These are phyloP conservation scores for Cryptus viduatorius DNA, from an alignment of 2,888 invertebrate species.

Conservation along the genomic window DNA sequence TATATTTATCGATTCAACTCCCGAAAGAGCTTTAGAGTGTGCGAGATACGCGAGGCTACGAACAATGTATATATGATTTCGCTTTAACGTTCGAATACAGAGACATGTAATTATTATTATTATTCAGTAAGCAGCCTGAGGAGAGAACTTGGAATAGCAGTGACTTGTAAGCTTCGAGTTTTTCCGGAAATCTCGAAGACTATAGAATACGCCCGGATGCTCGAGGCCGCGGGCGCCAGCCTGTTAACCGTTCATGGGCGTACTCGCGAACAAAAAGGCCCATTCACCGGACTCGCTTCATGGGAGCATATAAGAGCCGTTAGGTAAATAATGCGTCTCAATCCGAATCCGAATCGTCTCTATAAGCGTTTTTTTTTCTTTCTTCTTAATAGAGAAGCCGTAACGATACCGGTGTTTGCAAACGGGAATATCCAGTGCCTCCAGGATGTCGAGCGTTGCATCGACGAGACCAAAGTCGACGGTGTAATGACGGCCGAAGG, in stretches of 20 bases:
- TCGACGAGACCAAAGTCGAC: conserved; percentile 93
- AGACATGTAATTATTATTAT: too few species aligned
- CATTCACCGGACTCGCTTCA: conserved; percentile 96
- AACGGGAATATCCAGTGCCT: conserved; percentile 98
- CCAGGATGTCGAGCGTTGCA: conserved; percentile 94
- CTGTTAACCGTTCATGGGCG: conserved; percentile 98
- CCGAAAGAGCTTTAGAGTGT: too few species aligned
- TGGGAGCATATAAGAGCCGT: conserved; percentile 97
- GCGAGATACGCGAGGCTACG: too few species aligned
- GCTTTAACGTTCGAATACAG: too few species aligned
- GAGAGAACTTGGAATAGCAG: conserved; percentile 91
- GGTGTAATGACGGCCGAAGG: conserved; percentile 98
- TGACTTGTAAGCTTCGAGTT: conserved; percentile 98
- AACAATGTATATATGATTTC: too few species aligned
- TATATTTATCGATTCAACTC: too few species aligned
- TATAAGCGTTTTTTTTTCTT: neutral
- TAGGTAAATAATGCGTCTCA: conserved; percentile 88
- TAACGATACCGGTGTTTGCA: conserved; percentile 97
- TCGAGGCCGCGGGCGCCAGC: conserved; percentile 96
- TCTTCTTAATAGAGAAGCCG: conserved; percentile 88
- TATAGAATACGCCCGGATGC: conserved; percentile 96
- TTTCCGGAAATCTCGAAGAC: conserved; percentile 95
- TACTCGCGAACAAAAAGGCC: conserved; percentile 98
- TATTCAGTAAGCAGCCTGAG: conserved; percentile 88
- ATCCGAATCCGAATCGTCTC: too few species aligned